phyloP scores from a whole-genome alignment of 2,888 invertebrate species.

The Arge pagana region DNA sequence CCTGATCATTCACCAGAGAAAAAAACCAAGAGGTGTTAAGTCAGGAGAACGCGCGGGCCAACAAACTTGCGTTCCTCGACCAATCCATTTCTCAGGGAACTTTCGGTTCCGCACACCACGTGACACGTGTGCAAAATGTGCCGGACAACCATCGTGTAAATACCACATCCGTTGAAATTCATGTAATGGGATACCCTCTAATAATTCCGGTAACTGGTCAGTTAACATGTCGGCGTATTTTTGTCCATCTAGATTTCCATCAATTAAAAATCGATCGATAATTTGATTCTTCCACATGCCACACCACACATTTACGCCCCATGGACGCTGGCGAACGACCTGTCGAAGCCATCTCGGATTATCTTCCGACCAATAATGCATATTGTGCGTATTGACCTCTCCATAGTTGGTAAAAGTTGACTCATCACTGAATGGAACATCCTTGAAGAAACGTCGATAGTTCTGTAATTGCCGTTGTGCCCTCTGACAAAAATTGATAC shows the following conservation, averaged over 20 bases:
- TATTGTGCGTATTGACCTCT: conserved; percentile 1
- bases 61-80: conserved; percentile 1
- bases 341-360: conserved; percentile 13
- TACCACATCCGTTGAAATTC: conserved; percentile 5
- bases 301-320: conserved; percentile 13
- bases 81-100: conserved; percentile 15
- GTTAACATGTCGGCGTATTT: conserved; percentile 10
- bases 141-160: conserved; percentile 18
- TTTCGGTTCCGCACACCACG: neutral
- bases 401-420: conserved; percentile 11
- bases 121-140: conserved; percentile 11
- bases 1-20: conserved; percentile 5
- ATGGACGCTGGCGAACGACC: conserved; percentile 6
- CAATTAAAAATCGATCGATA: conserved; percentile 23
- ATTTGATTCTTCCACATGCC: conserved; percentile 14
- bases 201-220: conserved; percentile 6
- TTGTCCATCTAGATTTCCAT: conserved; percentile 12
- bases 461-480: conserved; percentile 1
- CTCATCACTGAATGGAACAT: conserved; percentile 1
- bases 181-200: conserved; percentile 10
- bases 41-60: conserved; percentile 3
- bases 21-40: conserved; percentile 1
- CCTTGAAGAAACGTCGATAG: neutral
- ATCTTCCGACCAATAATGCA: conserved; percentile 4
- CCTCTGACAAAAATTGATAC: conserved; percentile 4